Conservation (phyloP, 2,113 vertebrate genomes). For the Onychostruthus taczanowskii region DNA sequence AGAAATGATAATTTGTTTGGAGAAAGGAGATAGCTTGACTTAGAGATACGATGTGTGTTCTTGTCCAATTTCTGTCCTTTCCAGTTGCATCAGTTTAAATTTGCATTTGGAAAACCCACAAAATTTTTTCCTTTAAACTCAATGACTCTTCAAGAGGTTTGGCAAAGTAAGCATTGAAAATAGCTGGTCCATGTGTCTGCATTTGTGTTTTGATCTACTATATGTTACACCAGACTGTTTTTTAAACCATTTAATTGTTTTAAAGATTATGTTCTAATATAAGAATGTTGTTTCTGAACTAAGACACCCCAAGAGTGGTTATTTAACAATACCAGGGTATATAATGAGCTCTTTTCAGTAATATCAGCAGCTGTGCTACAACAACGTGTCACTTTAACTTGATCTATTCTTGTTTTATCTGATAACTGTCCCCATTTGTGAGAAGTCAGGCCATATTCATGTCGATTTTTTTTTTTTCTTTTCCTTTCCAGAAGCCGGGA, state of each 20-base stretch:
- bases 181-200: not conserved
- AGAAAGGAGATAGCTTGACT: not conserved
- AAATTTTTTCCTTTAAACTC: not conserved
- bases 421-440: not conserved
- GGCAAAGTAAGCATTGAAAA: not conserved
- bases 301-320: not conserved
- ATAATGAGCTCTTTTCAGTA: not conserved
- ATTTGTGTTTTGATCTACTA: not conserved
- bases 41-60: not conserved
- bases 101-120: not conserved
- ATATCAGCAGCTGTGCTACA: not conserved
- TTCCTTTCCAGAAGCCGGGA: slow-evolving; percentile 76
- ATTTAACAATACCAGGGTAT: not conserved
- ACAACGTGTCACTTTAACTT: not conserved
- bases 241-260: not conserved
- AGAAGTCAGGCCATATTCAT: not conserved
- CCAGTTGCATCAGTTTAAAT: not conserved
- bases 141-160: not conserved
- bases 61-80: not conserved
- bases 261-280: not conserved
- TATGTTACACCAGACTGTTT: not conserved
- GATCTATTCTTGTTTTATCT: slow-evolving; percentile 8
- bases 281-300: not conserved
- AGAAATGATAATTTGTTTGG: not conserved
- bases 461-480: not conserved